A percentile compares a stretch with the other conserved stretches of the same genome.
These are phyloP conservation scores for Andricus quercusramuli DNA, from an alignment of 2,888 invertebrate genomes.

Conservation along the genomic window DNA sequence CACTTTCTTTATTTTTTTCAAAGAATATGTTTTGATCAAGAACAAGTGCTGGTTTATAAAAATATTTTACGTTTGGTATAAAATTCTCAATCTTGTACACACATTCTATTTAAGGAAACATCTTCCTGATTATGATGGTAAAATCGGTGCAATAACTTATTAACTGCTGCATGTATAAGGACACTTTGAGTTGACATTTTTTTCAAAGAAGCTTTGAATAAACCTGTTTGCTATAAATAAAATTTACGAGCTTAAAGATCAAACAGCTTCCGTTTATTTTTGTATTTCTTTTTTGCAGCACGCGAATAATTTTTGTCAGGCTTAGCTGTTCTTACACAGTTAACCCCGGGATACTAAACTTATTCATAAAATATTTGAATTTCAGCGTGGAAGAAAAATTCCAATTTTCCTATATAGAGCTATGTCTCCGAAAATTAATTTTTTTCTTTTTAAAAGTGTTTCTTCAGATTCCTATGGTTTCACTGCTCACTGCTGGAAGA, in stretches of 20 bases:
- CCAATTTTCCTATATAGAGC: no score
- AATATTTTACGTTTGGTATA: neutral
- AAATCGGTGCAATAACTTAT: constrained; percentile 19
- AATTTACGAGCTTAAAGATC: neutral
- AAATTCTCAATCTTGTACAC: neutral
- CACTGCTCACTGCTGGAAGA: no score
- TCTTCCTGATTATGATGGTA: neutral
- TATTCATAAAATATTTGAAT: no score
- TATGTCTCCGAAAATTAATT: no score
- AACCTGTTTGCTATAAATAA: neutral
- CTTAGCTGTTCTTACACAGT: no score
- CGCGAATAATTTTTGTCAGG: neutral
- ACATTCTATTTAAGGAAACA: constrained; percentile 13
- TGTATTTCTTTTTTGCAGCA: neutral
- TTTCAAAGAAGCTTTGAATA: neutral
- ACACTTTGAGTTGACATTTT: neutral
- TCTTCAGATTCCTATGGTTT: no score
- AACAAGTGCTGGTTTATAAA: neutral
- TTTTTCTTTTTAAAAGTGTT: no score
- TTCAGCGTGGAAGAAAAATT: no score
- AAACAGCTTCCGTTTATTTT: neutral
- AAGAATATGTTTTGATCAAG: neutral
- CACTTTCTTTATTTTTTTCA: neutral
- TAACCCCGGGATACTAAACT: no score
- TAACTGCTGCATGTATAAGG: neutral